Percentiles rank a stretch among this genome's conserved stretches.
Conservation (phyloP, 2,888 invertebrate genomes). For the Ectobius pallidus region DNA sequence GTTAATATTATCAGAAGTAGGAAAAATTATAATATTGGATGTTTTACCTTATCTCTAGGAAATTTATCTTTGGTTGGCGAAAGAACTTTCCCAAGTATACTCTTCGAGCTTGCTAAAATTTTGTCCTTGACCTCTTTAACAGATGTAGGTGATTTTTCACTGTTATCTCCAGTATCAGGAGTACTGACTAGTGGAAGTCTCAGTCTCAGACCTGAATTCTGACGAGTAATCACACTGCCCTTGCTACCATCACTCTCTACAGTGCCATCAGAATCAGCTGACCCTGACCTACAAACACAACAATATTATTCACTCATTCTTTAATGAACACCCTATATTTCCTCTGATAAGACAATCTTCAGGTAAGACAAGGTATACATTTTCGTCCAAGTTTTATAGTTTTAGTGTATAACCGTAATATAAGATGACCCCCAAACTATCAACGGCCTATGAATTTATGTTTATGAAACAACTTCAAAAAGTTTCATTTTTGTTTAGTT, state of each 20-base stretch:
- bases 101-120: constrained; percentile 72
- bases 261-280: constrained; percentile 37
- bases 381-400: no score
- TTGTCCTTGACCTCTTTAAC: constrained; percentile 75
- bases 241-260: constrained; percentile 35
- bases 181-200: constrained; percentile 40
- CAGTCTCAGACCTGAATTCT: constrained; percentile 43
- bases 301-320: no score
- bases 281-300: constrained; percentile 51
- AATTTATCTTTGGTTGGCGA: constrained; percentile 74
- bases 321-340: no score
- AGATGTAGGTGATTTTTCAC: constrained; percentile 57
- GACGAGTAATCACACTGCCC: constrained; percentile 27
- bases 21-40: no score
- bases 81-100: constrained; percentile 74
- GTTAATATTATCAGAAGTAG: no score
- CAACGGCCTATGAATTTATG: no score
- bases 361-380: no score
- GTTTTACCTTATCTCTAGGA: constrained; percentile 56
- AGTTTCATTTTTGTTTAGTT: no score
- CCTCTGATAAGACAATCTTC: no score
- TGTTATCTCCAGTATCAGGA: constrained; percentile 54
- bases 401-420: no score
- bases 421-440: no score
- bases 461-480: no score